Conservation (phyloP, 2,888 invertebrate species). For the Melanchra persicariae region DNA sequence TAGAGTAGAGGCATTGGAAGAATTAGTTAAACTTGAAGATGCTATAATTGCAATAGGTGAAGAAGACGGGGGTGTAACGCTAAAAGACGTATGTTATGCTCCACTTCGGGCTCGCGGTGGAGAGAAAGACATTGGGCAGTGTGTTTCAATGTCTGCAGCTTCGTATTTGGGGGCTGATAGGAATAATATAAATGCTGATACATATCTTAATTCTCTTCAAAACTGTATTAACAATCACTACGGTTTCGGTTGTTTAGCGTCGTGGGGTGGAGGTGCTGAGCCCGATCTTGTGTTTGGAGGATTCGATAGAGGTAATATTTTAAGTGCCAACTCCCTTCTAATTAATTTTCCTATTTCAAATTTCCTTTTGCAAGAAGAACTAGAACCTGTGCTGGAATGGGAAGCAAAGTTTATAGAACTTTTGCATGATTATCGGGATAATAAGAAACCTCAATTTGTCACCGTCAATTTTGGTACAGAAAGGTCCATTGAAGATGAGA, state of each 20-base stretch:
- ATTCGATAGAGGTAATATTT: slow-evolving; percentile 84
- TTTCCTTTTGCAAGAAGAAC: slow-evolving; percentile 90
- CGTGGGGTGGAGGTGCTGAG: slow-evolving; percentile 97
- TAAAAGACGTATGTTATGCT: slow-evolving; percentile 94
- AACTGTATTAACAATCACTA: slow-evolving; percentile 86
- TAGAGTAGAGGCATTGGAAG: slow-evolving; percentile 93
- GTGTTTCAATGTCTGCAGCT: slow-evolving; percentile 95
- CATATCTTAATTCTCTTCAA: slow-evolving; percentile 82
- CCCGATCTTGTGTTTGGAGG: slow-evolving; percentile 97
- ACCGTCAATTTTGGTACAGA: slow-evolving; percentile 95
- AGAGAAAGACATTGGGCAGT: slow-evolving; percentile 90
- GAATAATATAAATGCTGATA: slow-evolving; percentile 85
- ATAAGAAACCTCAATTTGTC: slow-evolving; percentile 90
- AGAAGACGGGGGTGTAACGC: slow-evolving; percentile 86
- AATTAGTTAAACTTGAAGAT: slow-evolving; percentile 93
- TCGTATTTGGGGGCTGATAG: slow-evolving; percentile 94
- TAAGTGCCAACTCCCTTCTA: slow-evolving; percentile 91
- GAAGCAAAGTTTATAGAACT: slow-evolving; percentile 93
- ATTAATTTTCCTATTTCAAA: slow-evolving; percentile 95
- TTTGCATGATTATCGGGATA: slow-evolving; percentile 90
- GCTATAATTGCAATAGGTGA: slow-evolving; percentile 91
- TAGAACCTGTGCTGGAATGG: slow-evolving; percentile 93
- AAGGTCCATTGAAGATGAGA: slow-evolving; percentile 97
- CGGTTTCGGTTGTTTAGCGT: slow-evolving; percentile 92
- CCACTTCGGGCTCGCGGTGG: slow-evolving; percentile 93